Base-by-base conservation (phyloP, 2,797 vertebrate genomes). In the Eidolon dupreanum region DNA sequence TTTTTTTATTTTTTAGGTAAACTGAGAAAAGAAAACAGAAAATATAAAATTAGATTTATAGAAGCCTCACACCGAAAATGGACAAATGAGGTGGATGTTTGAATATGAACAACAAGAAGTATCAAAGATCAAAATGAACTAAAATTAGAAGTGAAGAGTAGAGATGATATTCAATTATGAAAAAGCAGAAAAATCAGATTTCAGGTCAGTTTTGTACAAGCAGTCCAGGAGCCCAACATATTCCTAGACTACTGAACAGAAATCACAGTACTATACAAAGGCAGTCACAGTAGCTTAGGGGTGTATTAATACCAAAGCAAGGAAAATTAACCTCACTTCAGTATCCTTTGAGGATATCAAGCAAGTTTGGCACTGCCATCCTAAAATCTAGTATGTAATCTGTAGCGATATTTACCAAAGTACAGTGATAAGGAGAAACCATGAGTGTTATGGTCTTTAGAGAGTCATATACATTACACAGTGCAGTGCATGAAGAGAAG, bases 131-230 rank as follows among this genome's bases (percentile, higher is more conserved):
- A 94, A 26, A 95, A 41, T 63, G 31, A 19, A 77, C 9, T 49
- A 71, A 81, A 75, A 28, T 82, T 66, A 77, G 55, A 94, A 79
- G 26, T 12, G 11, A 66, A 66, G 24, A 55, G 46, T 9, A 86
- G 46, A 74, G 38, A 93, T 81, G 36, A 90, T 66, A 93, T 22
- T 77, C 68, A 90, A 63, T 2, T 63, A 77, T 65, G 53, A 95
- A 96, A 94, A 73, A 51, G 63, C 17, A n/a, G n/a, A n/a, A 41
- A 94, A 46, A 78, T 41, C 12, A n/a, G 16, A 87, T 38, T 74
- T 77, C 77, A 57, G 61, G 31, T 95, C 43, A 59, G 10, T 49
- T 93, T 33, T 87, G 38, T 36, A 43, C 66, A 87, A 87, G 16
- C 22, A 22, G 16, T 11, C 36, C 53, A 63, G 19, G 22, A 63